Evolutionary conservation across 1,140 invertebrate genomes (phyloP), one percentile per base, ranked within the genome.

Genomic region (Galendromus occidentalis): DNA sequence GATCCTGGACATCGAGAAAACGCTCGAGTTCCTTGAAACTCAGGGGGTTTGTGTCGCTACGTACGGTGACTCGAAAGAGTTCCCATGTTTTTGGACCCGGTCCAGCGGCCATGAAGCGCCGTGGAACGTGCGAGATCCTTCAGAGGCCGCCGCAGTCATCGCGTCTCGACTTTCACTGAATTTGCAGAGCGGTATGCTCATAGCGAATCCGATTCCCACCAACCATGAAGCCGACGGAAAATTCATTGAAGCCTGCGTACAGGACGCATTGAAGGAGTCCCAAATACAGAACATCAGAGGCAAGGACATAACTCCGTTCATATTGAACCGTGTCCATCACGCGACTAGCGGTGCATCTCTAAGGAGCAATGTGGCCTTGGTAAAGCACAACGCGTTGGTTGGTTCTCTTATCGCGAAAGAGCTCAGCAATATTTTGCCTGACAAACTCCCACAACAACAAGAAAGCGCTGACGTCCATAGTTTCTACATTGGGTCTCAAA

Each of bases 21-120:
- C 94, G 0, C 78, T 99, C 30, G 95, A 99, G 75, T 95, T 86
- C 74, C 77, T 99, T 78, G 93, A 97, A 80, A 96, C 91, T 0
- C 83, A 91, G 75, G 91, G 93, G 7, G 91, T 97, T 0, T 87
- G 86, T 71, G 90, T 97, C 0, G 82, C 84, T 44, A 84, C 86
- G 0, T 85, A 84, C 68, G 85, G 85, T 1, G 68, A 79, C 2
- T 76, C 76, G 0, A 75, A 75, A 7, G 75, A 80, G 20, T 81
- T 82, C 72, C 94, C 94, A 7, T 88, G 91, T 42, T 98, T 98
- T 78, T 98, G 93, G 75, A 83, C 83, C 0, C 71, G 80, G 39
- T 76, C 28, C 68, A n/a, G 80, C 33, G 51, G 51, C 33, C 33
- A 29, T 25, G 51, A 59, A 14, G 51, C 22, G 2, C 51, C 51